Percentiles rank a stretch among this genome's conserved stretches.
phyloP scores from a whole-genome alignment of 2,888 invertebrate species.

The Laspeyria flexula region DNA sequence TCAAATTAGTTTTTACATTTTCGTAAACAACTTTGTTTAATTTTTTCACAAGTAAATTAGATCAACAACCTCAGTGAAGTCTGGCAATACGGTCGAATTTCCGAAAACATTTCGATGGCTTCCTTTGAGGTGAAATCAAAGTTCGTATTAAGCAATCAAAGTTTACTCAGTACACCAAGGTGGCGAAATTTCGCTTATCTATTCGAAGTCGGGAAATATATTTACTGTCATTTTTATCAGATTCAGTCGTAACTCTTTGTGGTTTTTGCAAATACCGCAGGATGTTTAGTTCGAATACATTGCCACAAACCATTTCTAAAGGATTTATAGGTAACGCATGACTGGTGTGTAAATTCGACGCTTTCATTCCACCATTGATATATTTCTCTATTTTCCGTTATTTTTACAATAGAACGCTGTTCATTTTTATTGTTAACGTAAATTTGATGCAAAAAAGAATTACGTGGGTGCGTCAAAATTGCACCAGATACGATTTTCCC shows the following conservation, averaged over 20 bases:
- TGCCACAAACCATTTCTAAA: constrained; percentile 15
- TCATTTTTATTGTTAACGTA: constrained; percentile 21
- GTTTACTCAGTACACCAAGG: constrained; percentile 52
- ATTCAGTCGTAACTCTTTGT: background rate
- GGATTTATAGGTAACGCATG: constrained; percentile 30
- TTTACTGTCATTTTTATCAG: constrained; percentile 13
- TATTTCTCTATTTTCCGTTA: constrained; percentile 24
- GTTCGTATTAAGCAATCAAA: constrained; percentile 72
- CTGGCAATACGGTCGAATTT: background rate
- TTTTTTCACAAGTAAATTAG: background rate
- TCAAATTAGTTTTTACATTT: no score
- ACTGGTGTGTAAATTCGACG: constrained; percentile 22
- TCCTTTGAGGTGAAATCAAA: constrained; percentile 60
- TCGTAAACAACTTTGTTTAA: background rate
- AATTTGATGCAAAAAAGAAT: constrained; percentile 13
- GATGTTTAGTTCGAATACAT: background rate
- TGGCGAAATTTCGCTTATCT: constrained; percentile 10
- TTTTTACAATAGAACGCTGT: constrained; percentile 23
- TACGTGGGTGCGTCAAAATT: background rate
- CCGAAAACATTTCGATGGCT: constrained; percentile 37
- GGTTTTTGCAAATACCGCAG: background rate
- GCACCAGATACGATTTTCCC: background rate
- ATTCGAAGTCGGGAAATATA: constrained; percentile 7
- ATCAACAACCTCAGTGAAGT: background rate
- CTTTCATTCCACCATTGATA: constrained; percentile 28